These are phyloP conservation scores for Adrianichthys oophorus DNA, from an alignment of 2,797 vertebrate genomes.

Conservation along the genomic window DNA sequence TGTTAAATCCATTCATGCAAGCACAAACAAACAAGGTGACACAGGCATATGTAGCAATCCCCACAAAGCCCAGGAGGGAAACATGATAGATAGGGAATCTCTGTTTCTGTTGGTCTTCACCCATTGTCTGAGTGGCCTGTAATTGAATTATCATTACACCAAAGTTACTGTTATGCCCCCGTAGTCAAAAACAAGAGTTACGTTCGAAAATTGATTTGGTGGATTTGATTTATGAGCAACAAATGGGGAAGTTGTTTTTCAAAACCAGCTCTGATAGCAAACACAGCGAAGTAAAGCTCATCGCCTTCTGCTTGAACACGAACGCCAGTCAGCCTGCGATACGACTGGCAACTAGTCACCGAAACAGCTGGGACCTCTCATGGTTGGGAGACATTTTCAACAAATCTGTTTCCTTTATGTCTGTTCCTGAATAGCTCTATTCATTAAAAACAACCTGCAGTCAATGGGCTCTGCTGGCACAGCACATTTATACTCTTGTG, in stretches of 20 bases:
- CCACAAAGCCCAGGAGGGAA: slow-evolving; percentile 33
- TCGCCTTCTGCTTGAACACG: slow-evolving; percentile 64
- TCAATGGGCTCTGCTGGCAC: slow-evolving; percentile 56
- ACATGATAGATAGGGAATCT: slow-evolving; percentile 51
- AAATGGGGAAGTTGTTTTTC: slow-evolving; percentile 57
- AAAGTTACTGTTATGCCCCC: slow-evolving; percentile 56
- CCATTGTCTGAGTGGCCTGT: slow-evolving; percentile 56
- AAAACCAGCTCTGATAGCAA: slow-evolving; percentile 60
- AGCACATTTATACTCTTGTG: slow-evolving; percentile 64
- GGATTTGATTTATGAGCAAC: slow-evolving; percentile 75
- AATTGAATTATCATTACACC: slow-evolving; percentile 73
- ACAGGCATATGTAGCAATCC: slow-evolving; percentile 46
- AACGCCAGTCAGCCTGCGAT: slow-evolving; percentile 42
- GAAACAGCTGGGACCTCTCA: slow-evolving; percentile 69
- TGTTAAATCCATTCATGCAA: slow-evolving; percentile 22
- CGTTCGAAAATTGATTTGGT: slow-evolving; percentile 67
- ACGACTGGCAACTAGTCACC: slow-evolving; percentile 52
- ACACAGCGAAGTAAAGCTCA: slow-evolving; percentile 70
- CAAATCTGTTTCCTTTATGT: slow-evolving; percentile 69
- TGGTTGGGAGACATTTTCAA: slow-evolving; percentile 69
- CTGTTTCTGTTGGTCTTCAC: slow-evolving; percentile 45
- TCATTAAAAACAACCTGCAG: slow-evolving; percentile 71
- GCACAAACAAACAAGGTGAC: slow-evolving; percentile 32
- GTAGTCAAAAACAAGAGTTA: slow-evolving; percentile 51
- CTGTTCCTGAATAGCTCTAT: slow-evolving; percentile 68